Conservation (phyloP, 1,140 invertebrate species). For the Zophobas morio region DNA sequence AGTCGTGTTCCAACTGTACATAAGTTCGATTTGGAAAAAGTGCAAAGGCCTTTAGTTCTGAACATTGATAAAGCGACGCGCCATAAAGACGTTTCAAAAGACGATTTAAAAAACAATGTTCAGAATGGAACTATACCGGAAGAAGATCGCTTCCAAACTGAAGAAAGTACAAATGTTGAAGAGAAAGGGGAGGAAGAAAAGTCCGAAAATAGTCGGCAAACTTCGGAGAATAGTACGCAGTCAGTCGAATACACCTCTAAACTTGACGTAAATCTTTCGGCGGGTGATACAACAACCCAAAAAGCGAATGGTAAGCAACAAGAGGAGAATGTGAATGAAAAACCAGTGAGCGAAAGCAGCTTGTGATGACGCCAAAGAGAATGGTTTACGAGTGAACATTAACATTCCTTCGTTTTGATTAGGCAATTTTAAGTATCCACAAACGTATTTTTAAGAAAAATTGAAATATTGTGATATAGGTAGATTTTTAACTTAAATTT, state of each 20-base stretch:
- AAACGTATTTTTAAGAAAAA: slow-evolving; percentile 8
- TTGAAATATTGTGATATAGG: slow-evolving; percentile 31
- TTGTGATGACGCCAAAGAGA: slow-evolving; percentile 28
- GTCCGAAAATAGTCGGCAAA: not conserved
- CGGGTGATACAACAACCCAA: slow-evolving; percentile 6
- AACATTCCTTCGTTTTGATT: slow-evolving; percentile 27
- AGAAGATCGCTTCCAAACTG: slow-evolving; percentile 13
- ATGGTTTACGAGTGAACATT: slow-evolving; percentile 11
- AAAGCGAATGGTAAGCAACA: not conserved
- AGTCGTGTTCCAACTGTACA: slow-evolving; percentile 20
- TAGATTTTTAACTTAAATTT: slow-evolving; percentile 39
- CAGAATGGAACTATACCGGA: slow-evolving; percentile 24
- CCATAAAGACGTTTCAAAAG: slow-evolving; percentile 25
- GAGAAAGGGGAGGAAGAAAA: not conserved
- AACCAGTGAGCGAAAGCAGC: not conserved
- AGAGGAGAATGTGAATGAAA: not conserved
- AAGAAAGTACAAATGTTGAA: slow-evolving; percentile 33
- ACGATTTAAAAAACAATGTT: slow-evolving; percentile 23
- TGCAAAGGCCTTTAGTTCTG: not conserved
- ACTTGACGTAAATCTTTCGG: not conserved
- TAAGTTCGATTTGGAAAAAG: slow-evolving; percentile 33
- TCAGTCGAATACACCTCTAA: slow-evolving; percentile 12
- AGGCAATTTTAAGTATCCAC: not conserved
- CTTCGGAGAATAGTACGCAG: too few relatives aligned
- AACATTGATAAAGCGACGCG: slow-evolving; percentile 6